Evolutionary conservation across 2,113 vertebrate genomes (phyloP), one percentile per base, ranked within the genome.

Genomic region (Coreoperca whiteheadi): DNA sequence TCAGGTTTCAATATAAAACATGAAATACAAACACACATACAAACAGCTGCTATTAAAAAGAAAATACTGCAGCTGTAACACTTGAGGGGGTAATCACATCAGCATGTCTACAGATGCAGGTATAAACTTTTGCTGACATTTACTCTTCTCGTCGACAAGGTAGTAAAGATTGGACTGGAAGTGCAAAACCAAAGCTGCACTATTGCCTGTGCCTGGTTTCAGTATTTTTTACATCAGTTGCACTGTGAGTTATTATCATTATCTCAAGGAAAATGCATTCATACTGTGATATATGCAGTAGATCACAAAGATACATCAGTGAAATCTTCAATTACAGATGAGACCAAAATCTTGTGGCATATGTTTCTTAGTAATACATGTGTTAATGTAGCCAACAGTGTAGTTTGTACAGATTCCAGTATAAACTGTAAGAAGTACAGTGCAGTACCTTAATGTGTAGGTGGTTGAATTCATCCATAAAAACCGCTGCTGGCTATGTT

Each of bases 1-100:
- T 1, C 71, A 57, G 76, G 43, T 56, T 82, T 39, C 18, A 34
- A 20, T 23, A 4, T 48, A 8, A 63, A 79, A 79, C 41, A 43
- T 28, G 12, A 61, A 61, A 30, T n/a, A 43, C 21, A n/a, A 56
- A 66, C n/a, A 39, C 6, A 16, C 3, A 72, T 8, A 75, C 39
- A 51, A 46, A 73, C 30, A 48, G 50, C 23, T 2, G 3, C n/a
- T 61, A 6, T 28, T 11, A 6, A 21, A 57, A 21, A n/a, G 0
- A 51, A 46, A 48, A 7, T 15, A 18, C 21, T 37, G 25, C 32
- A 37, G 32, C 15, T 54, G 1, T 37, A 37, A 53, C 18, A 70
- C 8, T 60, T 7, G 2, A 54, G 10, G 14, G 4, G 30, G 60
- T 82, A 21, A 2, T n/a, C n/a, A 64, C 3, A n/a, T 70, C 7